A percentile compares a stretch with the other conserved stretches of the same genome.
Conservation (phyloP, 2,888 invertebrate species). For the Plagiodera versicolora region DNA sequence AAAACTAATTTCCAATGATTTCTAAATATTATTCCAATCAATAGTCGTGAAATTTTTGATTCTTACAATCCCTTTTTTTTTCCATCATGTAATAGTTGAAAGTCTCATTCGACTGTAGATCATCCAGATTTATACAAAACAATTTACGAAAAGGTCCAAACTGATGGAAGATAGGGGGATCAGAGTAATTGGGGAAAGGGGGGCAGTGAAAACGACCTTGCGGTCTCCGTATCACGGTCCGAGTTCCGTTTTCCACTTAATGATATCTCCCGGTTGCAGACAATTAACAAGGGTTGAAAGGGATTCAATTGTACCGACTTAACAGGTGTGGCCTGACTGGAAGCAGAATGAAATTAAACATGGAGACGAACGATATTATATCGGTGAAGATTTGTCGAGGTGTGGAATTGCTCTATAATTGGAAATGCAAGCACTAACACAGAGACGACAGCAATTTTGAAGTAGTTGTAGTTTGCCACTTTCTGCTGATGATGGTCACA, state of each 20-base stretch:
- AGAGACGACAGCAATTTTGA: no score
- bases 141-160: constrained; percentile 15
- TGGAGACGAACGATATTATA: constrained; percentile 38
- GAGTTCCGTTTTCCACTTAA: constrained; percentile 49
- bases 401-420: no score
- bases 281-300: constrained; percentile 56
- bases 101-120: no score
- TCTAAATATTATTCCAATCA: no score
- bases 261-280: constrained; percentile 54
- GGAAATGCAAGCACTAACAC: no score
- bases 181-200: constrained; percentile 16
- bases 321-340: constrained; percentile 54
- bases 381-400: constrained; percentile 22
- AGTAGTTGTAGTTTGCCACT: no score
- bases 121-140: no score
- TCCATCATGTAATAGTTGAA: no score
- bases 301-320: constrained; percentile 55
- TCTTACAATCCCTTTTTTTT: no score
- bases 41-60: no score
- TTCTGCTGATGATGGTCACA: no score
- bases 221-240: constrained; percentile 45
- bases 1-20: no score
- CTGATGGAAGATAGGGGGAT: constrained; percentile 3
- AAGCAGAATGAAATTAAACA: constrained; percentile 52
- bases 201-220: constrained; percentile 49